A percentile compares a stretch with the other conserved stretches of the same genome.
Conservation (phyloP, 2,888 invertebrate genomes). For the Blomia tropicalis region DNA sequence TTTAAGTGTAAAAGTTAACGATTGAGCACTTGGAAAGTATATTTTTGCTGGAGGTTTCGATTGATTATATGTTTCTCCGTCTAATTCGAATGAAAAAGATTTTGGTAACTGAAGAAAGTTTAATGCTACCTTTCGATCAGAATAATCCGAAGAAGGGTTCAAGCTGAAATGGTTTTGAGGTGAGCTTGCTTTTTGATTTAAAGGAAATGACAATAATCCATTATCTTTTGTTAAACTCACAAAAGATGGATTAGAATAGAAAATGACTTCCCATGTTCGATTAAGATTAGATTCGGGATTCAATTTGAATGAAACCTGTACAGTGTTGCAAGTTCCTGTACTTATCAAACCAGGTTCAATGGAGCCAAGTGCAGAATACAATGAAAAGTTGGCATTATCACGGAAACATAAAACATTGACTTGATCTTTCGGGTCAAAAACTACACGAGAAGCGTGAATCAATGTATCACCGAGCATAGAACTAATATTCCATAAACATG, state of each 20-base stretch:
- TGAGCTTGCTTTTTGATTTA: not conserved
- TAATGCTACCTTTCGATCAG: not conserved
- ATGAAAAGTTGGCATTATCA: not conserved
- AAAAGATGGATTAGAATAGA: not conserved
- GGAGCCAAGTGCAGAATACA: not conserved
- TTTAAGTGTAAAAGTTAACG: not conserved
- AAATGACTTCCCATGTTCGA: not conserved
- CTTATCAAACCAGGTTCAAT: not conserved
- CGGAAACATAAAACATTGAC: not conserved
- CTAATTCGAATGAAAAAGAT: not conserved
- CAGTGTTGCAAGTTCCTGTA: not conserved
- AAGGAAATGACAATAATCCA: not conserved
- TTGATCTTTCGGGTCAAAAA: not conserved
- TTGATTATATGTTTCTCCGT: not conserved
- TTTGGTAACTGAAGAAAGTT: not conserved
- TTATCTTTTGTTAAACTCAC: not conserved
- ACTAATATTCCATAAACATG: slow-evolving; percentile 2
- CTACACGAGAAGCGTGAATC: not conserved
- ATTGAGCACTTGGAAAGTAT: not conserved
- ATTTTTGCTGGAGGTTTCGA: not conserved
- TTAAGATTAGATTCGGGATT: not conserved
- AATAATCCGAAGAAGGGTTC: not conserved
- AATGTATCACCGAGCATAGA: not conserved
- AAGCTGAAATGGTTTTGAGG: not conserved
- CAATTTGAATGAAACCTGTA: not conserved